Base-by-base conservation (phyloP, 2,113 vertebrate genomes). In the Oxyura jamaicensis region DNA sequence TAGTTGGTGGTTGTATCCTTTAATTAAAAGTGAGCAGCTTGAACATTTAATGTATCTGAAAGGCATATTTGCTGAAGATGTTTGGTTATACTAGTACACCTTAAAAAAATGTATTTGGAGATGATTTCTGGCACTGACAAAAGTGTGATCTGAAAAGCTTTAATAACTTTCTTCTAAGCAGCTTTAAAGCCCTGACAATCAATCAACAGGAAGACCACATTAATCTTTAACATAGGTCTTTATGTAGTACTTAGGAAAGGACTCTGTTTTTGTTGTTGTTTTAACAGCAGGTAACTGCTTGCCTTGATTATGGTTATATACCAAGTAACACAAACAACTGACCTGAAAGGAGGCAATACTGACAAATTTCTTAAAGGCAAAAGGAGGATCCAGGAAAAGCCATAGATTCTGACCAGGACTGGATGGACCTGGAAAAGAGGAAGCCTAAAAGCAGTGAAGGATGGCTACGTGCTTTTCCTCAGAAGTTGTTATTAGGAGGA, bases 391-490 rank as follows among this genome's bases (percentile, higher is more conserved):
- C 10, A 7, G 18, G n/a, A 36, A 29, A 7, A 8, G 41, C 3
- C 0, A 2, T 56, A 26, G 16, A 3, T 10, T 42, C 8, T 20
- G 33, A 15, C 50, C 17, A 20, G 46, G n/a, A 52, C n/a, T 35
- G 6, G 66, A 53, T 35, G 36, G 23, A 14, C 18, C 10, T 63
- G 42, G 26, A 8, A 31, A 59, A 90, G 23, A 26, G 8, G 36
- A 44, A 52, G 28, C 31, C 18, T 41, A 5, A 1, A 63, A 72
- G 58, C 3, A n/a, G 60, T 36, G 28, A 71, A 52, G 41, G 3
- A 42, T 80, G 78, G 26, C n/a, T 59, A 7, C 2, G 0, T 59
- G n/a, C 0, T 46, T 74, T 50, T 22, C 12, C 21, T 5, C 4
- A 46, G 3, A 50, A 59, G 13, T 0, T 36, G 14, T 2, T 78